Base-by-base conservation (phyloP, 1,140 invertebrate genomes). In the Apis cerana region DNA sequence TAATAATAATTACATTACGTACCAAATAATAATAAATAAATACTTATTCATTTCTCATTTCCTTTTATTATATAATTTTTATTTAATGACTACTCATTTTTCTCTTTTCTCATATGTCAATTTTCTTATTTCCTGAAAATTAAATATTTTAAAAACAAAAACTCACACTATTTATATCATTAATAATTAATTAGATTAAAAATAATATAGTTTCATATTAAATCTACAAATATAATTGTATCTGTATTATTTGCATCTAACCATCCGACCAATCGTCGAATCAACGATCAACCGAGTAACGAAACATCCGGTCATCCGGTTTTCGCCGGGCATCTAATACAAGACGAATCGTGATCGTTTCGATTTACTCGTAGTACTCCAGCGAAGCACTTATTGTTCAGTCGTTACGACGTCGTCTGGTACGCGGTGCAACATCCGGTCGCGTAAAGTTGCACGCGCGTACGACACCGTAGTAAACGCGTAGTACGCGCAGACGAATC, bases 401-500 rank as follows among this genome's bases (percentile, higher is more conserved):
- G 64, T 82, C 74, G 71, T 83, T 77, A 83, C 75, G 81, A 71
- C 81, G 75, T 79, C 75, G 68, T 72, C 68, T 78, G 76, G 76
- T 80, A 80, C 69, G 64, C 76, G 52, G 71, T 71, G 79, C 71
- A 75, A 77, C 77, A 88, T 88, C 84, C 87, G 86, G 87, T 85
- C 80, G 76, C 86, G 83, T 68, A 80, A 76, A 84, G 62, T 83
- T 68, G 75, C 70, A 79, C 59, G 50, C 78, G 62, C 74, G 78
- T 80, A 88, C 75, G 65, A 79, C 78, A 64, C 21, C 71, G 65
- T 82, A 88, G 87, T 88, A 88, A 88, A 58, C 76, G 72, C 75
- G 83, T 85, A 82, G 78, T 87, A 82, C 75, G 67, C 75, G 83
- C 76, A 88, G 87, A 88, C 79, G 75, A 82, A 70, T n/a, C 64